Evolutionary conservation across 2,888 invertebrate genomes (phyloP).

Genomic region (Arge pagana): DNA sequence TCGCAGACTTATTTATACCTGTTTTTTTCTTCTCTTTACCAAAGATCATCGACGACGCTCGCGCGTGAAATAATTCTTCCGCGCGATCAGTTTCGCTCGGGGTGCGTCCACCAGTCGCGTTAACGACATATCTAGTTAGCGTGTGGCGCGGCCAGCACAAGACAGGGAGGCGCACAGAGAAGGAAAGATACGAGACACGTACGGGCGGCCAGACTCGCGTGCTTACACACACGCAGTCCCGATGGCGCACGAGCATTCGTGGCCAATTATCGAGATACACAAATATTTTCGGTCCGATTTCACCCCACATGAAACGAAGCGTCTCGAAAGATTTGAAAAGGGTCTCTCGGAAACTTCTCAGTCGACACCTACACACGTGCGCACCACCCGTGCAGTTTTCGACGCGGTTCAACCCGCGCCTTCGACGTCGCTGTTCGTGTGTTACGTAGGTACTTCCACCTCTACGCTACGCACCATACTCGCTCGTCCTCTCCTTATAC

Average conservation of each 20-base stretch:
- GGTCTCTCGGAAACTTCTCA: slow-evolving; percentile 31
- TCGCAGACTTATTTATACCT: too few relatives aligned
- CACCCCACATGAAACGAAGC: slow-evolving; percentile 43
- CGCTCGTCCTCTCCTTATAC: too few relatives aligned
- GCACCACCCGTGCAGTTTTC: slow-evolving; percentile 53
- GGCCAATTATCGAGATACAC: slow-evolving; percentile 39
- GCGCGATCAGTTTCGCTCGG: too few relatives aligned
- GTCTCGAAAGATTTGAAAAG: slow-evolving; percentile 28
- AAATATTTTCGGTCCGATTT: slow-evolving; percentile 46
- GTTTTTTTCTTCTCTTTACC: too few relatives aligned
- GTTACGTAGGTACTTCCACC: too few relatives aligned
- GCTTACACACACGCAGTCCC: slow-evolving; percentile 3
- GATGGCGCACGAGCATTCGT: slow-evolving; percentile 22
- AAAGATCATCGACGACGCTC: too few relatives aligned
- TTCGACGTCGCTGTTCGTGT: slow-evolving; percentile 7
- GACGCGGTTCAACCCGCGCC: slow-evolving; percentile 1
- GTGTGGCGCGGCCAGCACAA: too few relatives aligned
- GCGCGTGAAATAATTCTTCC: too few relatives aligned
- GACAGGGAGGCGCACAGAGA: not conserved
- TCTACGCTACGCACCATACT: too few relatives aligned
- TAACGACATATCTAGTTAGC: slow-evolving; percentile 15
- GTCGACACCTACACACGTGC: slow-evolving; percentile 58
- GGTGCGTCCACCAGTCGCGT: not conserved
- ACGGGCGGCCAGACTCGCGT: slow-evolving; percentile 5
- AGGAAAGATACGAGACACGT: not conserved